Evolutionary conservation across 2,888 invertebrate species (phyloP), one percentile per base, ranked within the genome.

Genomic region (Zeuzera pyrina): DNA sequence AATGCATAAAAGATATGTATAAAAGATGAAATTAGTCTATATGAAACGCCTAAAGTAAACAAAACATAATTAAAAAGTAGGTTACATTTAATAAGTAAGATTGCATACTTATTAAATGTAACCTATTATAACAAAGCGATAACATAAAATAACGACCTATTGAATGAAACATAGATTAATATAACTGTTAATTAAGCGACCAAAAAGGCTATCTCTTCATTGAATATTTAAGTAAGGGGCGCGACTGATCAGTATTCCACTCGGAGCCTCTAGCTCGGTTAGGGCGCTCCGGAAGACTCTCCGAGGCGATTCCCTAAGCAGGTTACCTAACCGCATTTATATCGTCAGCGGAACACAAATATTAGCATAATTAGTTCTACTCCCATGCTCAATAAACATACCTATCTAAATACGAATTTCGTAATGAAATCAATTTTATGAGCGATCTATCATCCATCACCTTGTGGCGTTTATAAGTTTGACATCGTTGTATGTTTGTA

Each of bases 281-380:
- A 66, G 69, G 67, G 58, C 49, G 61, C 55, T 58, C n/a, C 56
- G 61, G 60, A 58, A 62, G 63, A 69, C 65, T 61, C 71, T 61
- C 57, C 43, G 64, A 61, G 67, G 69, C 65, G 61, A 73, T 73
- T 72, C 71, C 67, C 68, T 78, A 73, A 78, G 62, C 71, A 70
- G 66, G 70, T 78, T 81, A 73, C 63, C 68, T 67, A 69, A 74
- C 72, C 68, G 52, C 72, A 66, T 76, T 77, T 74, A 72, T 72
- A 70, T 60, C 59, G 66, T 66, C 65, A 52, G 53, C 49, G 53
- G 59, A 70, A 70, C 61, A 64, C 64, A 68, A 72, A 70, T 73
- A 77, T 73, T 74, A 69, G 61, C 69, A 69, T 74, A 74, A 77
- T 74, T 74, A 74, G 65, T 60, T 59, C 47, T 57, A 52, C 52